These are phyloP conservation scores for Agrochola macilenta DNA, from an alignment of 2,888 invertebrate species.

Conservation along the genomic window DNA sequence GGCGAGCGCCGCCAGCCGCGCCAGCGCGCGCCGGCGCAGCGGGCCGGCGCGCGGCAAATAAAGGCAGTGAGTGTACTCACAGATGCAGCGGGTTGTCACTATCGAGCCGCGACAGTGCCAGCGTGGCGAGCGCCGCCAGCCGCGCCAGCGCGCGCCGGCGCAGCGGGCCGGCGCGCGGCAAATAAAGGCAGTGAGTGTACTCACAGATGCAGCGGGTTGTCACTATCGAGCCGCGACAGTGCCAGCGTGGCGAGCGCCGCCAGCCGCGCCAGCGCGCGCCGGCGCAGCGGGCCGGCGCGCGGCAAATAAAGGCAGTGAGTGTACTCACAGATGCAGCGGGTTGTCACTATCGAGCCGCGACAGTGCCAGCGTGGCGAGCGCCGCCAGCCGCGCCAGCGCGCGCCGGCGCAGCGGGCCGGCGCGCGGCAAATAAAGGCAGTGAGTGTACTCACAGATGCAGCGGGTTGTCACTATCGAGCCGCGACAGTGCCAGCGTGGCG, in stretches of 20 bases:
- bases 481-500: conserved; percentile 80
- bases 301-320: no score
- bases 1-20: conserved; percentile 84
- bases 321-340: conserved; percentile 83
- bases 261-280: conserved; percentile 79
- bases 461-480: conserved; percentile 81
- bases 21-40: conserved; percentile 81
- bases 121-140: conserved; percentile 83
- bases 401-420: conserved; percentile 78
- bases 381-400: conserved; percentile 82
- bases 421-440: no score
- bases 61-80: conserved; percentile 75
- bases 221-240: conserved; percentile 75
- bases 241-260: conserved; percentile 85
- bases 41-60: conserved; percentile 80
- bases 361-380: conserved; percentile 84
- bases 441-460: conserved; percentile 79
- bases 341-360: conserved; percentile 77
- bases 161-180: conserved; percentile 80
- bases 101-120: conserved; percentile 78
- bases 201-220: conserved; percentile 85
- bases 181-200: no score
- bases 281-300: conserved; percentile 80
- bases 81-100: conserved; percentile 83
- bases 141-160: conserved; percentile 81